Evolutionary conservation across 2,797 vertebrate species (phyloP).

Genomic region (Sandelia bainsii): DNA sequence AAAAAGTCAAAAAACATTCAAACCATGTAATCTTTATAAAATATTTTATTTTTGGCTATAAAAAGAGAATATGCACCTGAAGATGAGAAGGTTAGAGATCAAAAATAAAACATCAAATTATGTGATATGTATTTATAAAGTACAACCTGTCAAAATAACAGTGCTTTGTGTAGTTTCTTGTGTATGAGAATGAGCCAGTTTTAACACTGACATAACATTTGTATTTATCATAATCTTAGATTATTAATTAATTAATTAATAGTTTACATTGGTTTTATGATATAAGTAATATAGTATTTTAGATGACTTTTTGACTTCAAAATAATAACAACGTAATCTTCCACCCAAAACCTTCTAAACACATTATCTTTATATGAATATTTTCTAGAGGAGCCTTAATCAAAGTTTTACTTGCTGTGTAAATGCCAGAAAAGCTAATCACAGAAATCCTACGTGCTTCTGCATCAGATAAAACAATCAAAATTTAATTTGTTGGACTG

Average conservation of each 20-base stretch:
- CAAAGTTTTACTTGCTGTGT: slow-evolving; percentile 59
- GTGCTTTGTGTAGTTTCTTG: slow-evolving; percentile 4
- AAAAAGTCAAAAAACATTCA: slow-evolving; percentile 21
- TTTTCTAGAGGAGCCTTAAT: slow-evolving; percentile 49
- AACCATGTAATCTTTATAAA: background rate
- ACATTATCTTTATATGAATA: slow-evolving; percentile 33
- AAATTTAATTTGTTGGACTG: slow-evolving; percentile 55
- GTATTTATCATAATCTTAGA: background rate
- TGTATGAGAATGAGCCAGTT: background rate
- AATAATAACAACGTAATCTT: background rate
- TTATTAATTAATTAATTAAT: background rate
- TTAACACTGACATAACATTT: background rate
- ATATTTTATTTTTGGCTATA: background rate
- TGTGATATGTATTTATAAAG: background rate
- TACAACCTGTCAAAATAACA: background rate
- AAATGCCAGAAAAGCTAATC: slow-evolving; percentile 63
- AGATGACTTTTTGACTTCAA: background rate
- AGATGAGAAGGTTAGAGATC: background rate
- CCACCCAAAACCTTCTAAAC: slow-evolving; percentile 1
- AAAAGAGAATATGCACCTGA: background rate
- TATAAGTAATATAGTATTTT: background rate
- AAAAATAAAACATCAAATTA: slow-evolving; percentile 2
- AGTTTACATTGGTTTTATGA: background rate
- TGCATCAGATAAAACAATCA: slow-evolving; percentile 48
- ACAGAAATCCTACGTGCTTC: slow-evolving; percentile 45